These are phyloP conservation scores for Folsomia manolachei DNA, from an alignment of 2,888 invertebrate genomes.

Conservation along the genomic window DNA sequence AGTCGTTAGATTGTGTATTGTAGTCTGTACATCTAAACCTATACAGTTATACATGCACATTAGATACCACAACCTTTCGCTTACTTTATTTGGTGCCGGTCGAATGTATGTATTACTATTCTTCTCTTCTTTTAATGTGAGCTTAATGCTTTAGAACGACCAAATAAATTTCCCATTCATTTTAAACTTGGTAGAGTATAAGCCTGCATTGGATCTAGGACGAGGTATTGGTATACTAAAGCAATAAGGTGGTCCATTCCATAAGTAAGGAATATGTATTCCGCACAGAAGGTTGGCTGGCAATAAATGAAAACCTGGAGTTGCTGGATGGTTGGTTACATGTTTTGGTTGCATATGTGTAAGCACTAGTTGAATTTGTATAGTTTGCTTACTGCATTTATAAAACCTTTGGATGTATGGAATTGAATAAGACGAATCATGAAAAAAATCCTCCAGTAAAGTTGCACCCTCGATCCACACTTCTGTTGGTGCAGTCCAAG, in stretches of 20 bases:
- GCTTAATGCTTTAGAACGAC: neutral
- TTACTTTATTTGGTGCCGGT: neutral
- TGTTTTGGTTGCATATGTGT: too few species aligned
- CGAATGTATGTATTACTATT: neutral
- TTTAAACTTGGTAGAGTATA: too few species aligned
- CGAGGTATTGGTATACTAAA: too few species aligned
- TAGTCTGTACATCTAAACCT: neutral
- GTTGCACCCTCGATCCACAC: neutral
- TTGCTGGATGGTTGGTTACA: neutral
- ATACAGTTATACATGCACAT: neutral
- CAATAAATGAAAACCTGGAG: neutral
- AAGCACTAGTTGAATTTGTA: too few species aligned
- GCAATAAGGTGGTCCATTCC: neutral
- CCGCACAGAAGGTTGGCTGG: neutral
- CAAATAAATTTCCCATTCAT: neutral
- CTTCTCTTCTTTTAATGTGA: too few species aligned
- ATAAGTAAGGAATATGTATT: neutral
- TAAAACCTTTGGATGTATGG: too few species aligned
- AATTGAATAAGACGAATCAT: neutral
- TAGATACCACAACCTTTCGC: neutral
- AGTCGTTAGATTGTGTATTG: too few species aligned
- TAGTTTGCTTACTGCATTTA: neutral
- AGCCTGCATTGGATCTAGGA: neutral
- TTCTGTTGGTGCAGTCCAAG: neutral
- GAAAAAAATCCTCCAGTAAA: neutral